phyloP scores from a whole-genome alignment of 2,113 vertebrate species.

The Notiomystis cincta region DNA sequence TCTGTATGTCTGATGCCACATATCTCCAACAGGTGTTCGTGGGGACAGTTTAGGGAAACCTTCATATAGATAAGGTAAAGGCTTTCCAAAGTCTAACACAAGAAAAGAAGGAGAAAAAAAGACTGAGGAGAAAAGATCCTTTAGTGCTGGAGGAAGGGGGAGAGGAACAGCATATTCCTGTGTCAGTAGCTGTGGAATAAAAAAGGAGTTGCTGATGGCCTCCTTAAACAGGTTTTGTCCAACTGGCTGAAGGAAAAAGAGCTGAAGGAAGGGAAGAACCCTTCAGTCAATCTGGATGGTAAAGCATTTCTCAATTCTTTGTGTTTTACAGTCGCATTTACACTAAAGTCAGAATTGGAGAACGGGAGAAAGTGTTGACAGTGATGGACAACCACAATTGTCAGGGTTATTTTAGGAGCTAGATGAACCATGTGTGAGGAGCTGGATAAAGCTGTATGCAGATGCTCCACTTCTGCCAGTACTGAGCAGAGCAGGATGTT shows the following conservation, averaged over 20 bases:
- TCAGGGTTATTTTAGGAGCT: background rate
- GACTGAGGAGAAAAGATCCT: background rate
- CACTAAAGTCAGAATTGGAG: background rate
- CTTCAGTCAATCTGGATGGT: background rate
- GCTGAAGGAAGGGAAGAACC: background rate
- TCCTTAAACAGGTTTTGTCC: background rate
- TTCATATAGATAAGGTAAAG: background rate
- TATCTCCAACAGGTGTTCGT: accelerated
- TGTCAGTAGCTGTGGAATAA: background rate
- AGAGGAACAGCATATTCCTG: background rate
- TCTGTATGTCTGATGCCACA: background rate
- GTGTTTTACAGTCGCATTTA: background rate
- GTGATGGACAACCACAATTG: background rate
- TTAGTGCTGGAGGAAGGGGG: background rate
- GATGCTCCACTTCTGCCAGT: background rate
- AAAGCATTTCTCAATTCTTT: background rate
- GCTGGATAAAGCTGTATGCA: background rate
- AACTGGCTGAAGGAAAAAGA: background rate
- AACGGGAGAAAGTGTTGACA: background rate
- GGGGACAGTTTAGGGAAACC: background rate
- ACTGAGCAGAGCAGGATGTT: background rate
- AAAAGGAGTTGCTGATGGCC: background rate
- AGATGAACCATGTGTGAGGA: background rate
- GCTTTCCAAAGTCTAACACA: background rate
- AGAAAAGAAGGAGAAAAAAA: background rate